These are phyloP conservation scores for Cochlearius cochlearius DNA, from an alignment of 2,113 vertebrate genomes.

Conservation along the genomic window DNA sequence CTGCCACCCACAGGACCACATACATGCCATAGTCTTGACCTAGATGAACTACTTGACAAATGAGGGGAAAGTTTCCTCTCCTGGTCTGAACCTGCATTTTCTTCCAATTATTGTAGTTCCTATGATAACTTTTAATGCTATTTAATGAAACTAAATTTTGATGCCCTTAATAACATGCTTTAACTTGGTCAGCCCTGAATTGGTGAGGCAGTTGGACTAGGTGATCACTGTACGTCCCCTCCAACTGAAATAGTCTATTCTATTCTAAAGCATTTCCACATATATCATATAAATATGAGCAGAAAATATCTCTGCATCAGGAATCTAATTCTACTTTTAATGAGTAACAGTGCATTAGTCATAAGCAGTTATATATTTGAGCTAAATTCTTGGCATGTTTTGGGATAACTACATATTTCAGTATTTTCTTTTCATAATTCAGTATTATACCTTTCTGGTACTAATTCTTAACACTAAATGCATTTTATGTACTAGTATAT, in stretches of 20 bases:
- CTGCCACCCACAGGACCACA: accelerated
- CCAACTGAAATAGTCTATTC: background rate
- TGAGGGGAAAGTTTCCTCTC: background rate
- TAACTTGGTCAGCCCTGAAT: background rate
- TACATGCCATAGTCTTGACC: background rate
- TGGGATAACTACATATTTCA: background rate
- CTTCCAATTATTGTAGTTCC: background rate
- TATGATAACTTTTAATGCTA: background rate
- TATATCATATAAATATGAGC: background rate
- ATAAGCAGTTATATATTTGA: background rate
- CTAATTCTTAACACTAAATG: background rate
- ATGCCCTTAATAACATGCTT: background rate
- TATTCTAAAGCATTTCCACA: background rate
- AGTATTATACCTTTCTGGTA: background rate
- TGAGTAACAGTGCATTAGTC: background rate
- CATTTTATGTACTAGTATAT: background rate
- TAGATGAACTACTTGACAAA: background rate
- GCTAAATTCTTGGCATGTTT: background rate
- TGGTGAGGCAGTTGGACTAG: background rate
- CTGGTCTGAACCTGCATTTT: background rate
- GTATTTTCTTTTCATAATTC: background rate
- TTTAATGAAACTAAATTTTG: background rate
- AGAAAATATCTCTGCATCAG: background rate
- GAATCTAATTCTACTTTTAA: background rate
- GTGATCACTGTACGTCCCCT: background rate